These are phyloP conservation scores for Cryptocheilus praepositus DNA, from an alignment of 2,888 invertebrate genomes.

Conservation along the genomic window DNA sequence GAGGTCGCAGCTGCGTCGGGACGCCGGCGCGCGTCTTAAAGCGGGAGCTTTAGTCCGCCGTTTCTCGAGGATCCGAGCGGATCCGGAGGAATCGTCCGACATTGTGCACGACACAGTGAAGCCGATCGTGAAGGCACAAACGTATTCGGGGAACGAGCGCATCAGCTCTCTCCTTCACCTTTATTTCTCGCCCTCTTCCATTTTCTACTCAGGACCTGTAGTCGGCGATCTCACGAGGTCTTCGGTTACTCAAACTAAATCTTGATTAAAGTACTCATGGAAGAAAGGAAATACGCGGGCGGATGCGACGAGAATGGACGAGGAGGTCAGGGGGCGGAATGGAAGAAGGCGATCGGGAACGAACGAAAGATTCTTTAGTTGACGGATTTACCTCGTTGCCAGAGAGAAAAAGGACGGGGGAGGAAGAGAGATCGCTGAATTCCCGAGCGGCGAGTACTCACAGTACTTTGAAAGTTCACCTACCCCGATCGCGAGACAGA, in stretches of 20 bases:
- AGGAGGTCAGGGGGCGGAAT: neutral
- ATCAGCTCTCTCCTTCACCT: too few species aligned
- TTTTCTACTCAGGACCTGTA: too few species aligned
- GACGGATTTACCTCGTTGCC: conserved; percentile 51
- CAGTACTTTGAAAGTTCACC: conserved; percentile 47
- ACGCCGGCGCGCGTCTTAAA: too few species aligned
- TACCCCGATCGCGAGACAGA: conserved; percentile 15
- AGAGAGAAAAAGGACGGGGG: neutral
- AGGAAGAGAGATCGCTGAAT: conserved; percentile 42
- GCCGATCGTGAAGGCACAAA: neutral
- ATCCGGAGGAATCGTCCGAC: neutral
- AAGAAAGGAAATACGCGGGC: conserved; percentile 5
- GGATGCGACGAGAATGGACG: neutral
- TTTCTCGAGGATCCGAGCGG: conserved; percentile 11
- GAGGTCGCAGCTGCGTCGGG: neutral
- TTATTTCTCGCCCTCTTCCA: too few species aligned
- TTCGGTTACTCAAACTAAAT: conserved; percentile 35
- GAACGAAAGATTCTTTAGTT: conserved; percentile 44
- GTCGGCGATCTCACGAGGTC: conserved; percentile 8
- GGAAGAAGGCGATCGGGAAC: neutral
- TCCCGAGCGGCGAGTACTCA: conserved; percentile 47
- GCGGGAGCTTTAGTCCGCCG: too few species aligned
- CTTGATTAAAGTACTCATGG: conserved; percentile 48
- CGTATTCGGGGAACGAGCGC: too few species aligned
- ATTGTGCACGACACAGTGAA: too few species aligned